Percentiles rank a stretch among this genome's conserved stretches.
Evolutionary conservation across 2,113 vertebrate genomes (phyloP).

Genomic region (Dicentrarchus labrax): DNA sequence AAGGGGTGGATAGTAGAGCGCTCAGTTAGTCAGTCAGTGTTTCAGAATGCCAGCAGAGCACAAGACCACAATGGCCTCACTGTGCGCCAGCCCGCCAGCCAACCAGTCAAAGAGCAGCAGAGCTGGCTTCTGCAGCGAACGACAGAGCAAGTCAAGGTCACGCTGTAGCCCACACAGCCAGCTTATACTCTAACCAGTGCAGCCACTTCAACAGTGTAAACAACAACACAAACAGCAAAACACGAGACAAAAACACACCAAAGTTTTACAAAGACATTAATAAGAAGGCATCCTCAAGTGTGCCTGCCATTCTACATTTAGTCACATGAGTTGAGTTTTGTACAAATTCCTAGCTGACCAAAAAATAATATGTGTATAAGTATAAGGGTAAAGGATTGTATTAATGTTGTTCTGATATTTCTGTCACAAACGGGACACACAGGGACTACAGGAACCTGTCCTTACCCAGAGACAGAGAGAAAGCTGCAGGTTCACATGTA

Average conservation of each 20-base stretch:
- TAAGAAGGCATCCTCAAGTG: neutral
- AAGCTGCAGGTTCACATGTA: no score
- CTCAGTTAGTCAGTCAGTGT: constrained; percentile 27
- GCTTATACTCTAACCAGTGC: neutral
- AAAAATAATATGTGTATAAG: no score
- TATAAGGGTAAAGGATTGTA: no score
- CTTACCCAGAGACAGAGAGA: no score
- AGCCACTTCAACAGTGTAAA: neutral
- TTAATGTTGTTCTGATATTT: no score
- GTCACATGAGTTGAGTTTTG: no score
- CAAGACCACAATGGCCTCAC: constrained; percentile 48
- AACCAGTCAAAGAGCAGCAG: neutral
- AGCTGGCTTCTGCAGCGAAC: constrained; percentile 25
- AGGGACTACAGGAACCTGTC: no score
- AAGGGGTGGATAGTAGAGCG: constrained; percentile 25
- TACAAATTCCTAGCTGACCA: no score
- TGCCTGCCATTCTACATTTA: no score
- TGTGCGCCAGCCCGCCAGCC: constrained; percentile 39
- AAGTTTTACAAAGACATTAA: neutral
- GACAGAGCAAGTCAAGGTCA: constrained; percentile 52
- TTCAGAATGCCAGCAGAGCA: constrained; percentile 33
- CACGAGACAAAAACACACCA: neutral
- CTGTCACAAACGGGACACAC: no score
- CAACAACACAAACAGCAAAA: neutral
- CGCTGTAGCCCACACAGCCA: constrained; percentile 7